Percentiles rank a stretch among this genome's conserved stretches.
Conservation (phyloP, 2,797 vertebrate genomes). For the Centroberyx gerrardi region DNA sequence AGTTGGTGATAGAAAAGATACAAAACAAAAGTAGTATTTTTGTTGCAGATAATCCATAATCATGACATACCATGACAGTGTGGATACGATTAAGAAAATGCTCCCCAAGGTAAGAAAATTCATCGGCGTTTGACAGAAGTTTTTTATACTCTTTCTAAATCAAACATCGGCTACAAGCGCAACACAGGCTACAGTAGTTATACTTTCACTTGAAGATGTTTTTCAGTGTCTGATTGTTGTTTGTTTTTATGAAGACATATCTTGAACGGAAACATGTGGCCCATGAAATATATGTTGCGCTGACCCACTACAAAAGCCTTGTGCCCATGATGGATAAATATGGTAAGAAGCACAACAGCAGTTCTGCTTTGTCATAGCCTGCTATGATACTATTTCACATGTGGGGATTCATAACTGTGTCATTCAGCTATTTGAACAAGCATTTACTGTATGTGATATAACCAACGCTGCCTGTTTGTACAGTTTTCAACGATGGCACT, state of each 20-base stretch:
- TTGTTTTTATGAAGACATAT: slow-evolving; percentile 78
- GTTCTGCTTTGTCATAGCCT: background rate
- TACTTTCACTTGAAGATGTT: slow-evolving; percentile 67
- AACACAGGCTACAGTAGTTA: background rate
- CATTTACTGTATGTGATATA: background rate
- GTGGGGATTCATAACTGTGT: background rate
- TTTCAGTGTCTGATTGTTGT: background rate
- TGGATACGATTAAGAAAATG: slow-evolving; percentile 66
- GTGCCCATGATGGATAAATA: slow-evolving; percentile 90
- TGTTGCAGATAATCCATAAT: slow-evolving; percentile 8
- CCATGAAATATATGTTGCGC: slow-evolving; percentile 86
- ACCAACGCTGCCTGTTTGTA: slow-evolving; percentile 40
- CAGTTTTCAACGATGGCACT: slow-evolving; percentile 94
- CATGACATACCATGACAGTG: slow-evolving; percentile 43
- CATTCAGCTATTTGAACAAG: background rate
- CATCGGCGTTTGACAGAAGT: background rate
- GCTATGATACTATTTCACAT: background rate
- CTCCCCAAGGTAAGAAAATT: slow-evolving; percentile 79
- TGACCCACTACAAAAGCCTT: slow-evolving; percentile 89
- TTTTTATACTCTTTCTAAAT: background rate
- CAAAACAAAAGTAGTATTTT: background rate
- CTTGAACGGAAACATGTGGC: slow-evolving; percentile 89
- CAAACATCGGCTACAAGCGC: background rate
- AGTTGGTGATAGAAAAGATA: background rate
- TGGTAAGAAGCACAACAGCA: slow-evolving; percentile 80